A percentile compares a stretch with the other conserved stretches of the same genome.
phyloP scores from a whole-genome alignment of 2,888 invertebrate genomes.

The Sphaerophoria rueppellii region DNA sequence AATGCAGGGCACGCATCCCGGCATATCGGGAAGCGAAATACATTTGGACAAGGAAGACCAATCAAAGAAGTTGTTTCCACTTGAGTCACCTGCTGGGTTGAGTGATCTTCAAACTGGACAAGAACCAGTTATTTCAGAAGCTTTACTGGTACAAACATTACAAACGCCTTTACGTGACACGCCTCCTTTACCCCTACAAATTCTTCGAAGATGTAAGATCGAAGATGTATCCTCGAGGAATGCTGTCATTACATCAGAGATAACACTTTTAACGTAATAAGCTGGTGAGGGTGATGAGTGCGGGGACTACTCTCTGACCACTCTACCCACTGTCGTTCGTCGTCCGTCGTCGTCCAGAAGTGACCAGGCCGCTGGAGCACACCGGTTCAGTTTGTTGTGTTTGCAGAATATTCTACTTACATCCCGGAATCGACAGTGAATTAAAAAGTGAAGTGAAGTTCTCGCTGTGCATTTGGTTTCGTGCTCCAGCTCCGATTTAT shows the following conservation, averaged over 20 bases:
- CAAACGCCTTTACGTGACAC: conserved; percentile 33
- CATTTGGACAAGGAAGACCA: conserved; percentile 16
- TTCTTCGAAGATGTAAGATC: conserved; percentile 4
- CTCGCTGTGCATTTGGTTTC: conserved; percentile 9
- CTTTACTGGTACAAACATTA: conserved; percentile 10
- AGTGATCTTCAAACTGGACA: conserved; percentile 26
- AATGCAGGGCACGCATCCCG: conserved; percentile 49
- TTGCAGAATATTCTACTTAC: conserved; percentile 45
- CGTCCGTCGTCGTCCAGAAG: conserved; percentile 3
- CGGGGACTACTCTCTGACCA: too few relatives aligned
- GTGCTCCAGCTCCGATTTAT: not conserved
- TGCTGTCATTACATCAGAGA: conserved; percentile 47
- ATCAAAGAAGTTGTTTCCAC: conserved; percentile 33
- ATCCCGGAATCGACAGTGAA: conserved; percentile 71
- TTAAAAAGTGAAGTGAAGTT: conserved; percentile 71
- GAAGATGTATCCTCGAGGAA: conserved; percentile 30
- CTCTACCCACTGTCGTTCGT: not conserved
- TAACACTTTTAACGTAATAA: conserved; percentile 49
- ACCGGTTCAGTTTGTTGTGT: conserved; percentile 20
- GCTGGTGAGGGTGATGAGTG: not conserved
- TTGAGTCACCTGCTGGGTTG: not conserved
- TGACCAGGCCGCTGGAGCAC: conserved; percentile 30
- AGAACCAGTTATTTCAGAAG: conserved; percentile 43
- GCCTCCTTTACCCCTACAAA: not conserved
- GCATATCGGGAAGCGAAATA: conserved; percentile 31